Evolutionary conservation across 2,888 invertebrate genomes (phyloP).

Genomic region (Drosophila prostipennis): DNA sequence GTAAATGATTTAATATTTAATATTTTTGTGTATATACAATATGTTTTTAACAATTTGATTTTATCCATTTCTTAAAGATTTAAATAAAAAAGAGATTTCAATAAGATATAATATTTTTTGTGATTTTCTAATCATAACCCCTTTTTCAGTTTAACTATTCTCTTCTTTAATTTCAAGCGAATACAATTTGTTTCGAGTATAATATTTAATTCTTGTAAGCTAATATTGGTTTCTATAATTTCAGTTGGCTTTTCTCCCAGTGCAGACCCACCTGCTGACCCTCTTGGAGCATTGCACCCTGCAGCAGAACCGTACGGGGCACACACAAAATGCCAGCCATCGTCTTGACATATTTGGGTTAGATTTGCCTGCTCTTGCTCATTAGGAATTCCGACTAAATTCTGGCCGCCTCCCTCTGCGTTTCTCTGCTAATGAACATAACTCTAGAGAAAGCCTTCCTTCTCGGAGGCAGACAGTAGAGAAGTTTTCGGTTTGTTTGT

Average conservation of each 20-base stretch:
- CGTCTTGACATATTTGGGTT: constrained; percentile 74
- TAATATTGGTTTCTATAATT: neutral
- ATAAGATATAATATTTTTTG: too few relatives aligned
- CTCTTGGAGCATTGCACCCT: constrained; percentile 66
- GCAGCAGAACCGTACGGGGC: constrained; percentile 33
- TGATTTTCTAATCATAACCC: too few relatives aligned
- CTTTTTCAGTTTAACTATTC: too few relatives aligned
- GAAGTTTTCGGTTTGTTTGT: constrained; percentile 66
- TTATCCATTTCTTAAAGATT: too few relatives aligned
- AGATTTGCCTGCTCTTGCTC: constrained; percentile 40
- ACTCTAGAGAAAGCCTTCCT: constrained; percentile 47
- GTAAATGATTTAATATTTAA: too few relatives aligned
- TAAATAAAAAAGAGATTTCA: too few relatives aligned
- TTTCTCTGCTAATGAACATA: constrained; percentile 80
- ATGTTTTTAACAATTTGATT: too few relatives aligned
- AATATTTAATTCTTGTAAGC: too few relatives aligned
- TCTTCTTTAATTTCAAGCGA: too few relatives aligned
- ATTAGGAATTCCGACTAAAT: constrained; percentile 40
- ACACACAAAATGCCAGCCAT: constrained; percentile 55
- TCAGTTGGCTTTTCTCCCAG: neutral
- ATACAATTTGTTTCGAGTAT: too few relatives aligned
- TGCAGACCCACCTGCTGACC: constrained; percentile 65
- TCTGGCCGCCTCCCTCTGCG: constrained; percentile 46
- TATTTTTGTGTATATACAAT: too few relatives aligned
- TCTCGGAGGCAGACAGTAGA: constrained; percentile 9